phyloP scores from a whole-genome alignment of 92 coral and sea anemone species.

The Epizoanthus stellaris region DNA sequence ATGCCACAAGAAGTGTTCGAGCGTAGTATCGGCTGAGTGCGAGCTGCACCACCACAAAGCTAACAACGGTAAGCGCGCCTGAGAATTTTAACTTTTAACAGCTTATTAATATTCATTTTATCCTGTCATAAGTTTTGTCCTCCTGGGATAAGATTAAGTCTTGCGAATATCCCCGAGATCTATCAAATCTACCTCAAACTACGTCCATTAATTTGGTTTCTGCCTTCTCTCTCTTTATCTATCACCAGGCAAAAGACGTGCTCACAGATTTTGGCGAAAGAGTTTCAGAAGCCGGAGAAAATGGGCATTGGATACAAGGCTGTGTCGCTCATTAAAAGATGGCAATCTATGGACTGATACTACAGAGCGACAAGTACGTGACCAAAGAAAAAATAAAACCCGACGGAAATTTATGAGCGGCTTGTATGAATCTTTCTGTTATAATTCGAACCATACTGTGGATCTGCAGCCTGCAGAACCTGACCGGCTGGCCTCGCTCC shows the following conservation, averaged over 20 bases:
- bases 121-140: constrained; percentile 8
- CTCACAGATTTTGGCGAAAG: constrained; percentile 76
- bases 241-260: constrained; percentile 59
- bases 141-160: not conserved
- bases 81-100: constrained; percentile 65
- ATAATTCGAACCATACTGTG: constrained; percentile 71
- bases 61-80: constrained; percentile 62
- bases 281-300: constrained; percentile 58
- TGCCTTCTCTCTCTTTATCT: constrained; percentile 14
- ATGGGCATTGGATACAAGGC: constrained; percentile 47
- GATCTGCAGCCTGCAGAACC: constrained; percentile 67
- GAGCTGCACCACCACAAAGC: constrained; percentile 56
- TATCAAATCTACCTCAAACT: not conserved
- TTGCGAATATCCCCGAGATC: not conserved
- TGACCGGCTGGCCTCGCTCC: constrained; percentile 34
- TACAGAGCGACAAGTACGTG: constrained; percentile 57
- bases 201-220: not conserved
- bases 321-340: constrained; percentile 10
- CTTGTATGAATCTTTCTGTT: constrained; percentile 84
- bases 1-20: constrained; percentile 91
- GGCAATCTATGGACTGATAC: constrained; percentile 36
- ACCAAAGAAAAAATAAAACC: constrained; percentile 61
- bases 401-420: constrained; percentile 84
- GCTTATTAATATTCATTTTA: constrained; percentile 62
- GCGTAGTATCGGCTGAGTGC: constrained; percentile 38